Percentiles rank a stretch among this genome's conserved stretches.
Evolutionary conservation across 2,113 vertebrate species (phyloP).

Genomic region (Pagrus major): DNA sequence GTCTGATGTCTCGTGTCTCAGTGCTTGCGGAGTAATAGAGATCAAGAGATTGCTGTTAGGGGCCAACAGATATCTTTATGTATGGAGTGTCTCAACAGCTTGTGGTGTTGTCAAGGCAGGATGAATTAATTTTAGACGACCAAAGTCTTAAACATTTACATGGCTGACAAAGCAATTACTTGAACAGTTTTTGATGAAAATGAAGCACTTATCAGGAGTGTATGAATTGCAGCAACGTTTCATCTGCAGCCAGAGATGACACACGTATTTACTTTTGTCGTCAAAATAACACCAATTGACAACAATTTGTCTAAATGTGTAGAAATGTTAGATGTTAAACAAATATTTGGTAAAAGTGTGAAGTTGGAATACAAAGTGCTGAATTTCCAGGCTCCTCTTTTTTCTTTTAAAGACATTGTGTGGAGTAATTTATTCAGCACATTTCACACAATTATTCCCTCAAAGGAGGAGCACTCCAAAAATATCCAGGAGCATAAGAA

Average conservation of each 20-base stretch:
- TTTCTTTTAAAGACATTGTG: conserved; percentile 35
- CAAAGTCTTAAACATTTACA: conserved; percentile 31
- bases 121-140: conserved; percentile 41
- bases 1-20: conserved; percentile 69
- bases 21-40: conserved; percentile 66
- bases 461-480: conserved; percentile 67
- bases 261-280: background rate
- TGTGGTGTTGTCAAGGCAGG: conserved; percentile 3
- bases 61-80: conserved; percentile 58
- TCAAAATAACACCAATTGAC: conserved; percentile 23
- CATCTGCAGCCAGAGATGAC: background rate
- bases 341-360: background rate
- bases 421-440: conserved; percentile 66
- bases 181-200: background rate
- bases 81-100: conserved; percentile 24
- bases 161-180: conserved; percentile 42
- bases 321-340: background rate
- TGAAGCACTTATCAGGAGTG: background rate
- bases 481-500: conserved; percentile 71
- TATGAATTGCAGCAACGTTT: conserved; percentile 3
- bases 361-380: conserved; percentile 13
- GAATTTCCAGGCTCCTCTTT: conserved; percentile 21
- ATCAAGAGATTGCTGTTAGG: conserved; percentile 70
- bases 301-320: background rate
- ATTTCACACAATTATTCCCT: conserved; percentile 68